These are phyloP conservation scores for Rugalucina vietnamica DNA, from an alignment of 2,888 invertebrate species.

Conservation along the genomic window DNA sequence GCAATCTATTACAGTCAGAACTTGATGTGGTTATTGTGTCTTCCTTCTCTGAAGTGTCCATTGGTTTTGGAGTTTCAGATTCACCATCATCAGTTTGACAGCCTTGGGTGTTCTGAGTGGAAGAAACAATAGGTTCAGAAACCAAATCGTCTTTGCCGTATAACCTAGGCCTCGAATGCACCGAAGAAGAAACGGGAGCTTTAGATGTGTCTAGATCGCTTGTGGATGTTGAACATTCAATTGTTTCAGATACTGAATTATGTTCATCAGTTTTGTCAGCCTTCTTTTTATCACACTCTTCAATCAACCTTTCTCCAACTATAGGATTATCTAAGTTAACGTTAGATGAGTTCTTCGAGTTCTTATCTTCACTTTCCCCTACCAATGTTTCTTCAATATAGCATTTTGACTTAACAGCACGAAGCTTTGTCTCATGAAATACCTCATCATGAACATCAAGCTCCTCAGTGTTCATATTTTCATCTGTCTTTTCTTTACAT, in stretches of 20 bases:
- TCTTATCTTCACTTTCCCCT: too few relatives aligned
- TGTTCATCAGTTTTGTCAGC: not conserved
- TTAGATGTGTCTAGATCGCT: not conserved
- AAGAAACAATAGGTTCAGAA: constrained; percentile 62
- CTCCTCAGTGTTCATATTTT: not conserved
- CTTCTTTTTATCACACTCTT: not conserved
- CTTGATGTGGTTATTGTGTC: constrained; percentile 14
- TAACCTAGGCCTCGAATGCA: not conserved
- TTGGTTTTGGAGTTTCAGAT: constrained; percentile 27
- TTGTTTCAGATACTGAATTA: not conserved
- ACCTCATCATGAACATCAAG: not conserved
- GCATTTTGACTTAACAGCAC: too few relatives aligned
- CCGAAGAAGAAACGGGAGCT: not conserved
- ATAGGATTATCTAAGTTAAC: too few relatives aligned
- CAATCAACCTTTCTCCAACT: not conserved
- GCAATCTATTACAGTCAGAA: constrained; percentile 33
- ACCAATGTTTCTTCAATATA: too few relatives aligned
- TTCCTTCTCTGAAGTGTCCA: constrained; percentile 40
- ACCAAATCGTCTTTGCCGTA: constrained; percentile 49
- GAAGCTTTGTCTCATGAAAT: not conserved
- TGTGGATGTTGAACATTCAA: not conserved
- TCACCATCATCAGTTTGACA: constrained; percentile 58
- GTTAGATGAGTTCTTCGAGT: too few relatives aligned
- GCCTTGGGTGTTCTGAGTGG: constrained; percentile 62
- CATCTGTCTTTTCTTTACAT: not conserved